Base-by-base conservation (phyloP, 1,140 invertebrate species). In the Drosophila pseudoobscura region DNA sequence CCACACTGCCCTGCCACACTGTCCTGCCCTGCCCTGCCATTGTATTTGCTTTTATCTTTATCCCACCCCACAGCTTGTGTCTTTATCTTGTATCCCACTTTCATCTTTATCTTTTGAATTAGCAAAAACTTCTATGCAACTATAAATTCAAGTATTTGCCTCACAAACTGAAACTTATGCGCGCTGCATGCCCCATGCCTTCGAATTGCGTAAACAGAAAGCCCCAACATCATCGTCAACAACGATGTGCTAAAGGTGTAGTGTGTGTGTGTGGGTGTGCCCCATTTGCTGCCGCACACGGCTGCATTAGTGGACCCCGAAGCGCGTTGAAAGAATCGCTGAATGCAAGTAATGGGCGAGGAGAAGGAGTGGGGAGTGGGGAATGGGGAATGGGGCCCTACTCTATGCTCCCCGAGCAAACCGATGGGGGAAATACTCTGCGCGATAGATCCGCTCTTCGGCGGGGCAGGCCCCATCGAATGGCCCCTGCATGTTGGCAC, bases 101-200 rank as follows among this genome's bases (percentile, higher is more conserved):
- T 31, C 63, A 53, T 45, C 63, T 56, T 57, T 69, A 57, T 49
- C 51, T 57, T 22, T 20, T 15, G 66, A 69, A 70, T 70, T 70
- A 70, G 52, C 26, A 43, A 58, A 45, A 66, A 59, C 75, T 59
- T 55, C 53, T 26, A 53, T 52, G 11, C 31, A 35, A 44, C 54
- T 26, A 76, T 80, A 80, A 80, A 80, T 80, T 80, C 43, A 54
- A 60, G 43, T 80, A 80, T 80, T 80, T 80, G 62, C 73, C 35
- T 58, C 49, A 13, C 35, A 72, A 72, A 78, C 69, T 59, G 66
- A 69, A 76, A 76, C 61, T 80, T 76, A 71, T 57, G 78, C 65
- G 70, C 26, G 46, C 72, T 2, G 9, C 24, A 26, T 26, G 3
- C 35, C 9, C 0, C 9, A 39, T 26, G 24, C 24, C 24, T 20